A percentile compares a stretch with the other conserved stretches of the same genome.
Evolutionary conservation across 30 jellyfish, hydroid and myxozoan species (phyloP).

Genomic region (Chrysaora quinquecirrha): DNA sequence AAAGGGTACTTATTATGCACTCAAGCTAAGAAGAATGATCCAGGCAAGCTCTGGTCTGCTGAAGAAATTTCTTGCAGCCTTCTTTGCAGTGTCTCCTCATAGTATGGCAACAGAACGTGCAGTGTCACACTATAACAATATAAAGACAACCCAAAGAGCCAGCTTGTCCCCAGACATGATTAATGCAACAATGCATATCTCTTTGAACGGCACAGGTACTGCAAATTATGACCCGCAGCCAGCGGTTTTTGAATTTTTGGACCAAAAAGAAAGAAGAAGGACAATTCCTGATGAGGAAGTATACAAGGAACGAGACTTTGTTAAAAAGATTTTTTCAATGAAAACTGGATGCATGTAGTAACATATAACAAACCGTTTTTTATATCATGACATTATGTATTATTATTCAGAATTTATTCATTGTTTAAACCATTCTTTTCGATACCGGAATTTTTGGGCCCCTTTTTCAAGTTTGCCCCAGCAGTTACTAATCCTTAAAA

Average conservation of each 20-base stretch:
- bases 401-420: neutral
- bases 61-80: constrained; percentile 35
- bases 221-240: constrained; percentile 54
- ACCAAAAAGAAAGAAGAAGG: constrained; percentile 17
- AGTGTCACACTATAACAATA: constrained; percentile 38
- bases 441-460: neutral
- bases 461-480: constrained; percentile 3
- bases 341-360: neutral
- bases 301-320: neutral
- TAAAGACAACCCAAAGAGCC: constrained; percentile 29
- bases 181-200: constrained; percentile 10
- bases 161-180: constrained; percentile 7
- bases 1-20: constrained; percentile 22
- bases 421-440: neutral
- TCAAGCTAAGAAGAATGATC: constrained; percentile 46
- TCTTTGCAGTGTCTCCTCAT: constrained; percentile 37
- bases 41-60: constrained; percentile 42
- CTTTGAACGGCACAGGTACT: constrained; percentile 33
- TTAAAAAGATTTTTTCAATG: neutral
- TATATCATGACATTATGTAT: neutral
- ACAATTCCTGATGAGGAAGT: neutral
- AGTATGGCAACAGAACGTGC: constrained; percentile 61
- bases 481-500: constrained; percentile 9
- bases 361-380: neutral
- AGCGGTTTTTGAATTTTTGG: constrained; percentile 28